Evolutionary conservation across 1,140 invertebrate genomes (phyloP).

Genomic region (Trachymyrmex cornetzi): DNA sequence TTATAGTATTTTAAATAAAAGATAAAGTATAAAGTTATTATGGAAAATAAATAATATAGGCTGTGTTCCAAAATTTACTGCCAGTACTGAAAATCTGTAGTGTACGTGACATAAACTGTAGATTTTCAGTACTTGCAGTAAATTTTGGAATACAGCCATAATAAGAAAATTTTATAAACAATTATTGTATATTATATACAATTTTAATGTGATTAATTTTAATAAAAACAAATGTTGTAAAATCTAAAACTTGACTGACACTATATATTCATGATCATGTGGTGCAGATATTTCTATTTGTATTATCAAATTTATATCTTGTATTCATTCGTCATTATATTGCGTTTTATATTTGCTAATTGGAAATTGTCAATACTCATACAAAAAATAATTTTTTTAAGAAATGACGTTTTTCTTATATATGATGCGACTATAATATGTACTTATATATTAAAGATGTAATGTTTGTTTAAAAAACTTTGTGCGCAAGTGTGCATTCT

Average conservation of each 20-base stretch:
- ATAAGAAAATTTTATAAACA: no score
- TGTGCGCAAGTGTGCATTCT: background rate
- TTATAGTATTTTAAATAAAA: no score
- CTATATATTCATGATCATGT: background rate
- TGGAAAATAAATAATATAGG: background rate
- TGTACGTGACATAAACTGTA: no score
- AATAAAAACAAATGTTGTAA: no score
- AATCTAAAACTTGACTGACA: background rate
- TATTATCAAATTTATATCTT: slow-evolving; percentile 4
- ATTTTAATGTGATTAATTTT: no score
- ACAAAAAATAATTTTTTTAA: background rate
- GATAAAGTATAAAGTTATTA: background rate
- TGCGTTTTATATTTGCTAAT: slow-evolving; percentile 4
- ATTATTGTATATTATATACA: no score
- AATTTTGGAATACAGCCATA: no score
- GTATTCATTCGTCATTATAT: background rate
- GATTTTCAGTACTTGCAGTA: no score
- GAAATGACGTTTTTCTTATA: background rate
- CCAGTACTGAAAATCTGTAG: no score
- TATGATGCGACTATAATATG: background rate
- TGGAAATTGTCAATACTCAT: slow-evolving; percentile 22
- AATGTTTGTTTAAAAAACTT: slow-evolving; percentile 24
- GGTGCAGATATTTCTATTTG: background rate
- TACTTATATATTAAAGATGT: background rate
- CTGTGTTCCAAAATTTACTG: no score